Conservation (phyloP, 2,888 invertebrate species). For the Heliconius cydno region DNA sequence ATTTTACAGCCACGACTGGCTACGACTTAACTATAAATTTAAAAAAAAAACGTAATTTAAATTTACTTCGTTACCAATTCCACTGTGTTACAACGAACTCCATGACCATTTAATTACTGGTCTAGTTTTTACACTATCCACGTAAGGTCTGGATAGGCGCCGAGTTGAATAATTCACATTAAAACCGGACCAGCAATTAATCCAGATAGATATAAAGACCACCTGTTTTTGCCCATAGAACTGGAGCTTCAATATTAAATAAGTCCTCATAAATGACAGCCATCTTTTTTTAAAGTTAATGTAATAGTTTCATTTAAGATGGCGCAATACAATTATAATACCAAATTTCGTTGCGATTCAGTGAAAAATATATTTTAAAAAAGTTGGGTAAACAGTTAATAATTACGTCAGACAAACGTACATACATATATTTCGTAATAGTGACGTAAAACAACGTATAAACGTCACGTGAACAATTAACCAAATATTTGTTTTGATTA, state of each 20-base stretch:
- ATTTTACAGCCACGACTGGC: too few relatives aligned
- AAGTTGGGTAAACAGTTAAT: slow-evolving; percentile 45
- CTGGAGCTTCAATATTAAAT: not conserved
- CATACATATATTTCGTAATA: slow-evolving; percentile 40
- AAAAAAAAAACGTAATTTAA: not conserved
- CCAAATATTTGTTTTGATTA: slow-evolving; percentile 52
- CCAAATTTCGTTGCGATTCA: slow-evolving; percentile 38
- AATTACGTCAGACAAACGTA: slow-evolving; percentile 44
- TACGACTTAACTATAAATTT: too few relatives aligned
- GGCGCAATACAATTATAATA: slow-evolving; percentile 41
- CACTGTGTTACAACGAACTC: slow-evolving; percentile 58
- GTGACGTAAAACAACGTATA: slow-evolving; percentile 52
- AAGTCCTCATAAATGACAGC: slow-evolving; percentile 9
- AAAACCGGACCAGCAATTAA: slow-evolving; percentile 19
- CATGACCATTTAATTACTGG: slow-evolving; percentile 56
- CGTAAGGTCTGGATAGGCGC: slow-evolving; percentile 27
- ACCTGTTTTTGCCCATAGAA: slow-evolving; percentile 1
- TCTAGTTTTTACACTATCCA: slow-evolving; percentile 54
- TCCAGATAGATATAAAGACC: slow-evolving; percentile 15
- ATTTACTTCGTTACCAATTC: not conserved
- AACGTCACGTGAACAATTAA: slow-evolving; percentile 51
- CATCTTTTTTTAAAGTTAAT: not conserved
- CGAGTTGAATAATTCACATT: slow-evolving; percentile 12
- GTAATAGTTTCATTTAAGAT: slow-evolving; percentile 31
- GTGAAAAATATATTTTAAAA: slow-evolving; percentile 28